Conservation (phyloP, 2,113 vertebrate species). For the Semnornis frantzii region DNA sequence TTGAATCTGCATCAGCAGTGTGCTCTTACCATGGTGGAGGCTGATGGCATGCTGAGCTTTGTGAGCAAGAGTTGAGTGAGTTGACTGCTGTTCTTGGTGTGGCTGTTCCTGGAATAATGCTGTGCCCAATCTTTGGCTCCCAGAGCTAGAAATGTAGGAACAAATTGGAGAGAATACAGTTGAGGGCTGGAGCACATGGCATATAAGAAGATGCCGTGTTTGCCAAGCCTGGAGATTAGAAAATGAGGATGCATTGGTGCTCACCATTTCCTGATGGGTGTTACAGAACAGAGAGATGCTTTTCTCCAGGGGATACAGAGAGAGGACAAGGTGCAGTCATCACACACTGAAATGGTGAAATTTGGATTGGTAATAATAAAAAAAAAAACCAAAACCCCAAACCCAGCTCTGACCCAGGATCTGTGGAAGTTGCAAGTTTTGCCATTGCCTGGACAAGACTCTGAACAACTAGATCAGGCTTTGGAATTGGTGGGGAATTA, state of each 20-base stretch:
- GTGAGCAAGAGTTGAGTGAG: background rate
- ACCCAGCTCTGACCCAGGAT: background rate
- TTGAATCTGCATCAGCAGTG: background rate
- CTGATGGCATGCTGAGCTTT: background rate
- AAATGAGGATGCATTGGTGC: background rate
- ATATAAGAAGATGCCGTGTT: background rate
- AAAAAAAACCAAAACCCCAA: background rate
- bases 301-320: background rate
- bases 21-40: background rate
- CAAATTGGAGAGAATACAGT: background rate
- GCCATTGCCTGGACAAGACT: background rate
- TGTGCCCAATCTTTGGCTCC: background rate
- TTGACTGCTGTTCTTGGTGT: background rate
- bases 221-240: background rate
- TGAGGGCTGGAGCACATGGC: rapidly evolving
- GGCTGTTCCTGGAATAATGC: background rate
- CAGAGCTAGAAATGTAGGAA: background rate
- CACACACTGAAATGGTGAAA: background rate
- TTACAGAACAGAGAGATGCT: background rate
- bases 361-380: background rate
- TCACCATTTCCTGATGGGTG: background rate
- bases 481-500: background rate
- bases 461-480: background rate
- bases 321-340: background rate
- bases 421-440: background rate